These are phyloP conservation scores for Margaritifera margaritifera DNA, from an alignment of 2,888 invertebrate genomes.

Conservation along the genomic window DNA sequence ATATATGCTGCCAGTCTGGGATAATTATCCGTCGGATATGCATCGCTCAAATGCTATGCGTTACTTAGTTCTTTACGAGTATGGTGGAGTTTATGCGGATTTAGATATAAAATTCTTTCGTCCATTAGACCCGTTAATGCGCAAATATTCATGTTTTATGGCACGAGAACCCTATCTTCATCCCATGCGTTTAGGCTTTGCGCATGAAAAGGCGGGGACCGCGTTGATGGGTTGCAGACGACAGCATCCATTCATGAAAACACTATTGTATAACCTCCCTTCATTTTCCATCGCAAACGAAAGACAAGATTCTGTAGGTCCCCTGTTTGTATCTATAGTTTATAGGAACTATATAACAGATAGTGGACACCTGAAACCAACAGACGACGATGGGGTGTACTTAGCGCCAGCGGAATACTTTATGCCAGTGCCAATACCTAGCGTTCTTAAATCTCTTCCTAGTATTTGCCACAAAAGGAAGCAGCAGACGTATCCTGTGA, in stretches of 20 bases:
- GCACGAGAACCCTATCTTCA: slow-evolving; percentile 18
- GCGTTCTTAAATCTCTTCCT: too few relatives aligned
- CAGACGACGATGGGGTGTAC: too few relatives aligned
- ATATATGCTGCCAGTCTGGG: slow-evolving; percentile 10
- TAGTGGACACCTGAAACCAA: too few relatives aligned
- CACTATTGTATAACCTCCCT: slow-evolving; percentile 7
- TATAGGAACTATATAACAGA: too few relatives aligned
- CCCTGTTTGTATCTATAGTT: too few relatives aligned
- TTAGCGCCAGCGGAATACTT: too few relatives aligned
- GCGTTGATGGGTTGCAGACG: slow-evolving; percentile 15
- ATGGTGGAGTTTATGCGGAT: slow-evolving; percentile 20
- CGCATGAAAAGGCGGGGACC: slow-evolving; percentile 10
- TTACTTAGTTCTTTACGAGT: slow-evolving; percentile 17
- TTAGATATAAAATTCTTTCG: slow-evolving; percentile 22
- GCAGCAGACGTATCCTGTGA: too few relatives aligned
- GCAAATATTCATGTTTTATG: slow-evolving; percentile 15
- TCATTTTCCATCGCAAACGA: too few relatives aligned
- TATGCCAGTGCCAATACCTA: too few relatives aligned
- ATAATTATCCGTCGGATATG: slow-evolving; percentile 5
- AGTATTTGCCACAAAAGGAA: too few relatives aligned
- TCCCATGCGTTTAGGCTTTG: slow-evolving; percentile 2
- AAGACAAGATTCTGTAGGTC: too few relatives aligned
- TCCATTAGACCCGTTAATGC: slow-evolving; percentile 14
- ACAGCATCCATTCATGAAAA: slow-evolving; percentile 18
- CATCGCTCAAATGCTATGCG: slow-evolving; percentile 11